A percentile compares a stretch with the other conserved stretches of the same genome.
phyloP scores from a whole-genome alignment of 2,113 vertebrate species.

The Megalops atlanticus region DNA sequence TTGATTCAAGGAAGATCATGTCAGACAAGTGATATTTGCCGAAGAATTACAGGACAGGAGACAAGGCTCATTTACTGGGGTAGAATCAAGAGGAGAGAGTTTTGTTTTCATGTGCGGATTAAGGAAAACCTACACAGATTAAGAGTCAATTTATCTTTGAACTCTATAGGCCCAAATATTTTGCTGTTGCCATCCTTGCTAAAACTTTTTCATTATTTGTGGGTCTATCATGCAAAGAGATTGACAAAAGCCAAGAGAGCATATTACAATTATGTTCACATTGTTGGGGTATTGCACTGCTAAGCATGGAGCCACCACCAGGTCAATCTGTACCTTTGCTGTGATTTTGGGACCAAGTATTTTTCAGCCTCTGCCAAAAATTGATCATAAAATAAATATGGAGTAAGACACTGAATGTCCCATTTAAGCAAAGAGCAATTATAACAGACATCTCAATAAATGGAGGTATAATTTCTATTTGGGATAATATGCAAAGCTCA shows the following conservation, averaged over 20 bases:
- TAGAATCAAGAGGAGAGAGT: neutral
- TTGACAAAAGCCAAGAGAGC: neutral
- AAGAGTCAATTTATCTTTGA: neutral
- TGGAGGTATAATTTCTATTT: neutral
- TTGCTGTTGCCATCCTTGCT: constrained; percentile 2
- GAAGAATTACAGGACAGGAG: neutral
- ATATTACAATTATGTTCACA: neutral
- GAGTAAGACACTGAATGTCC: too few species aligned
- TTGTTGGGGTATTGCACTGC: too few species aligned
- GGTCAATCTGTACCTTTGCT: too few species aligned
- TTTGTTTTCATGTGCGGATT: neutral
- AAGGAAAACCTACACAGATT: neutral
- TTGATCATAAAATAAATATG: too few species aligned
- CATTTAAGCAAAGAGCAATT: too few species aligned
- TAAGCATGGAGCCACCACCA: too few species aligned
- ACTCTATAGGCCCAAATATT: constrained; percentile 11
- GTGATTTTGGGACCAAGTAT: too few species aligned
- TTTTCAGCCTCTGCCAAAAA: too few species aligned
- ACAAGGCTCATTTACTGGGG: neutral
- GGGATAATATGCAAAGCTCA: neutral
- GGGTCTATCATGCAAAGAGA: neutral
- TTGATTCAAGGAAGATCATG: constrained; percentile 14
- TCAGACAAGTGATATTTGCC: constrained; percentile 1
- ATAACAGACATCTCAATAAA: too few species aligned
- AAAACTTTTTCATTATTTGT: neutral